Conservation (phyloP, 2,797 vertebrate genomes). For the Pogonophryne albipinna region DNA sequence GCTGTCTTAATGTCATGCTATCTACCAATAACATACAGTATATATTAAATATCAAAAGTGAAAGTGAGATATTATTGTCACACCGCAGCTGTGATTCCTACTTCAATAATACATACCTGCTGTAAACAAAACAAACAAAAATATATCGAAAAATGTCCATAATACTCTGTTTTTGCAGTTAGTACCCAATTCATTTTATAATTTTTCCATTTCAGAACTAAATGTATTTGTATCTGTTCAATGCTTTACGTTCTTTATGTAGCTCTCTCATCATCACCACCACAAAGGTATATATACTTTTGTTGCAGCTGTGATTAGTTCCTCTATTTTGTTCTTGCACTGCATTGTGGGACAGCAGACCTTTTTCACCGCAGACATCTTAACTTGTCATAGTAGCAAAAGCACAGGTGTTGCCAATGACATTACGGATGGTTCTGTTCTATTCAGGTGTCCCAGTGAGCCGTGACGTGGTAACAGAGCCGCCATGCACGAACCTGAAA, state of each 20-base stretch:
- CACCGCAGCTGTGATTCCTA: neutral
- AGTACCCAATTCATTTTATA: neutral
- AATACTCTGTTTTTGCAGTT: neutral
- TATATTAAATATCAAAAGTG: neutral
- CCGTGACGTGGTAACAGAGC: neutral
- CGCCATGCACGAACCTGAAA: neutral
- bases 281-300: neutral
- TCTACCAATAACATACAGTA: neutral
- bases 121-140: neutral
- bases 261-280: neutral
- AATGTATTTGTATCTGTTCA: too few relatives aligned
- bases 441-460: constrained; percentile 13
- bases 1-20: neutral
- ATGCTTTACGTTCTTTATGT: neutral
- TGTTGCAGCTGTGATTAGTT: neutral
- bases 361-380: constrained; percentile 16
- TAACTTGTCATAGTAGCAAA: neutral
- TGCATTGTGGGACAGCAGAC: neutral
- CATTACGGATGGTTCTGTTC: neutral
- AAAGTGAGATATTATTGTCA: neutral
- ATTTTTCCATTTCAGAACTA: neutral
- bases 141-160: neutral
- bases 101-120: neutral
- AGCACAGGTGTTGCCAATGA: constrained; percentile 12
- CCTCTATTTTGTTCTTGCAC: constrained; percentile 5